Conservation (phyloP, 2,888 invertebrate genomes). For the Beris chalybata region DNA sequence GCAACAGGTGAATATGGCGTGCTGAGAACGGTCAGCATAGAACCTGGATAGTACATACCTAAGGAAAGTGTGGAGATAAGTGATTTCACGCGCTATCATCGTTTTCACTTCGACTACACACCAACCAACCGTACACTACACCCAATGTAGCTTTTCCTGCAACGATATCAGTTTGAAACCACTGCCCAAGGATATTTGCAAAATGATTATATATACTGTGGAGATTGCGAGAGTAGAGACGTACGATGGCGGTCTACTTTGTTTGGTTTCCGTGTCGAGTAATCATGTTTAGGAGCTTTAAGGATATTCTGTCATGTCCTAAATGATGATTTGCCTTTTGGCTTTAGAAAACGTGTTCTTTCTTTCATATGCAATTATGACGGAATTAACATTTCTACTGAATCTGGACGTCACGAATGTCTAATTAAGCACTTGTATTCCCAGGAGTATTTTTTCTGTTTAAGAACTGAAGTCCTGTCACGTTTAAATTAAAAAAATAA, state of each 20-base stretch:
- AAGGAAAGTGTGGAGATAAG: constrained; percentile 30
- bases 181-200: constrained; percentile 13
- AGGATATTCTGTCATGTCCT: neutral
- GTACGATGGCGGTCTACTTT: neutral
- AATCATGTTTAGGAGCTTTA: constrained; percentile 19
- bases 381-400: no score
- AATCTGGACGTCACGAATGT: no score
- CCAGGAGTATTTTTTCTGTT: no score
- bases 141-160: neutral
- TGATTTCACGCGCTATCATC: constrained; percentile 31
- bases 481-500: no score
- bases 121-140: constrained; percentile 4
- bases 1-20: constrained; percentile 32
- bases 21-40: constrained; percentile 26
- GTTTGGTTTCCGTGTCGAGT: constrained; percentile 11
- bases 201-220: neutral
- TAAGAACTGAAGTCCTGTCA: no score
- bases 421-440: no score
- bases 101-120: constrained; percentile 5
- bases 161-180: neutral
- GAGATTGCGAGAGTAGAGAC: neutral
- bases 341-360: neutral
- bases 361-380: constrained; percentile 3
- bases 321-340: constrained; percentile 14
- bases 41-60: neutral